A percentile compares a stretch with the other conserved stretches of the same genome.
Conservation (phyloP, 2,797 vertebrate genomes). For the Eremophila alpestris region DNA sequence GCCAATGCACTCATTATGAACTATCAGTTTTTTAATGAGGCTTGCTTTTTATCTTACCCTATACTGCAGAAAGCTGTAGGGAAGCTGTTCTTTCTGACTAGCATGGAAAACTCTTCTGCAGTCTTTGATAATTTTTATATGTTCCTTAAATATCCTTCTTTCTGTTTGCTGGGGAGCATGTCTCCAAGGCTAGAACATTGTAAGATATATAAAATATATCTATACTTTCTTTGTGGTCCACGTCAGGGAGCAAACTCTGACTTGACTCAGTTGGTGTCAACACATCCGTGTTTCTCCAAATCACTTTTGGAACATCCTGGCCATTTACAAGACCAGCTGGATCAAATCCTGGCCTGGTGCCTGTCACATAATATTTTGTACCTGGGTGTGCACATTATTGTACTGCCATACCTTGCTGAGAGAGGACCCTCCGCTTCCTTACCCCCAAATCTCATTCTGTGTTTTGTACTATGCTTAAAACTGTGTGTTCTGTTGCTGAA, state of each 20-base stretch:
- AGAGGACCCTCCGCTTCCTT: not conserved
- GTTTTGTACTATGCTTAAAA: not conserved
- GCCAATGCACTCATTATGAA: not conserved
- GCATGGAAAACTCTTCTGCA: not conserved
- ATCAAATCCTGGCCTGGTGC: not conserved
- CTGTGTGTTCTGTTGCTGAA: not conserved
- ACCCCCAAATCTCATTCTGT: not conserved
- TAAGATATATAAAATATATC: not conserved
- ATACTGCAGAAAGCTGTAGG: not conserved
- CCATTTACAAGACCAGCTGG: not conserved
- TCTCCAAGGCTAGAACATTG: not conserved
- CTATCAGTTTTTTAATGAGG: not conserved
- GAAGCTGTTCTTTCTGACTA: not conserved
- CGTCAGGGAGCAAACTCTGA: not conserved
- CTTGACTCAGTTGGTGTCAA: not conserved
- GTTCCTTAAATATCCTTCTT: not conserved
- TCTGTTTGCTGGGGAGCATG: not conserved
- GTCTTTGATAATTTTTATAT: not conserved
- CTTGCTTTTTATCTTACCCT: not conserved
- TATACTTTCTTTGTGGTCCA: not conserved
- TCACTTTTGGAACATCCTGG: not conserved
- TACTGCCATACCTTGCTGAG: fast-evolving
- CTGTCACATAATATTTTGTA: not conserved
- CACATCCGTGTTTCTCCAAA: not conserved
- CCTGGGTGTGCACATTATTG: not conserved